Conservation (phyloP, 1,140 invertebrate genomes). For the Drosophila sechellia region DNA sequence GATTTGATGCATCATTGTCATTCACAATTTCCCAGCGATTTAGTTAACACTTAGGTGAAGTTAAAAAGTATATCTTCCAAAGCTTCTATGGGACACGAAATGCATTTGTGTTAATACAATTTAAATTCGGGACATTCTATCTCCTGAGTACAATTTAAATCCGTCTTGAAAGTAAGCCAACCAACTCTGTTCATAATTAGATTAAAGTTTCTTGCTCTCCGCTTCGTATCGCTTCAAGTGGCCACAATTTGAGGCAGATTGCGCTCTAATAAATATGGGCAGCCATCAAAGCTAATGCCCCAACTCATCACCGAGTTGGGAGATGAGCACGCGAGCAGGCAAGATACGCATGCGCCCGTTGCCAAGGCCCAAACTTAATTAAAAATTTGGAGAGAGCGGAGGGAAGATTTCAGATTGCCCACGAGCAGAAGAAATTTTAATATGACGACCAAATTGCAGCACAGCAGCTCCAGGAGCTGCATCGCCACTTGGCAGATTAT, state of each 20-base stretch:
- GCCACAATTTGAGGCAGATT: conserved; percentile 62
- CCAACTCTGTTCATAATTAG: not conserved
- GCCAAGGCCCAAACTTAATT: conserved; percentile 75
- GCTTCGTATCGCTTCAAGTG: conserved; percentile 3
- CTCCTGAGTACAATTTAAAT: no score
- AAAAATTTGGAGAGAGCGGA: conserved; percentile 42
- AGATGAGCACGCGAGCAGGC: conserved; percentile 71
- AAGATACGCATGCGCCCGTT: conserved; percentile 31
- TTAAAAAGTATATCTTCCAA: no score
- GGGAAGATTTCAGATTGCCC: conserved; percentile 63
- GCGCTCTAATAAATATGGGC: conserved; percentile 82
- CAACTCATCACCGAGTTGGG: conserved; percentile 68
- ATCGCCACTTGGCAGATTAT: conserved; percentile 39
- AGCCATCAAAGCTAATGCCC: conserved; percentile 76
- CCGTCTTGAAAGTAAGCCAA: not conserved
- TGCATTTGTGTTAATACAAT: no score
- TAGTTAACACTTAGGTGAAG: no score
- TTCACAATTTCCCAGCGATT: no score
- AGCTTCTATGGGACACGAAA: no score
- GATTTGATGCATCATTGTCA: no score
- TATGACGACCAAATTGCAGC: conserved; percentile 40
- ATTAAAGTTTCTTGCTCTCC: conserved; percentile 25
- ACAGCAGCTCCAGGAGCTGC: conserved; percentile 22
- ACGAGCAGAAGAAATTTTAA: conserved; percentile 59
- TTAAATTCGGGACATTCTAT: no score